Base-by-base conservation (phyloP, 2,888 invertebrate genomes). In the Pseudococcus jackbeardsleyi region DNA sequence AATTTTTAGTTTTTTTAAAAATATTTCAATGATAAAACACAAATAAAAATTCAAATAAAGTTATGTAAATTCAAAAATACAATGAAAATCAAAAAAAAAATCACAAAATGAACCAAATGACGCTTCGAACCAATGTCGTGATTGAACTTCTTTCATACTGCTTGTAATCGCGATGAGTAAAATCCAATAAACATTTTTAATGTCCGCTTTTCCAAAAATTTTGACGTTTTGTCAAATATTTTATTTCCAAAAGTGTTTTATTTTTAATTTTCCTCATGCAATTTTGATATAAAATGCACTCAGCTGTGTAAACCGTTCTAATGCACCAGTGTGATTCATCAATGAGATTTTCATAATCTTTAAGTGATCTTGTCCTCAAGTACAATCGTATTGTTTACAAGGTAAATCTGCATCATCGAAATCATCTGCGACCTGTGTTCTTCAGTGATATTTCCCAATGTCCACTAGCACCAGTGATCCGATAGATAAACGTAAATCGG, bases 401-500 rank as follows among this genome's bases (percentile, higher is more conserved):
- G 33, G 3, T 26, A 33, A 33, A 72, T 33, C 15, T 6, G 33
- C 33, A 72, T 15, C 17, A 33, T 33, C 72, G 33, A 72, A 72
- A 6, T 72, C 15, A 72, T 72, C 72, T 72, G 17, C 72, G 22
- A 64, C 19, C 64, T 22, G 19, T 33, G 15, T 33, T 33, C 72
- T 39, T 6, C 11, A 33, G 33, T 72, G 15, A 17, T 6, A 72
- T 72, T 33, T 72, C 7, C 33, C 72, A 33, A 72, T 72, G 72
- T 26, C 72, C 33, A 72, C 72, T 17, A 72, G 33, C 33, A 72
- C 33, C 26, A 72, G 46, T 9, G 79, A 82, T 0, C 42, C 79
- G n/a, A n/a, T 17, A 11, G 79, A 82, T 11, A 82, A 82, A 82
- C 79, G 79, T n/a, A 82, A 82, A 46, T 1, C 79, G 50, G 87